Conservation (phyloP, 2,797 vertebrate genomes). For the Cynodonichthys magdalenae region DNA sequence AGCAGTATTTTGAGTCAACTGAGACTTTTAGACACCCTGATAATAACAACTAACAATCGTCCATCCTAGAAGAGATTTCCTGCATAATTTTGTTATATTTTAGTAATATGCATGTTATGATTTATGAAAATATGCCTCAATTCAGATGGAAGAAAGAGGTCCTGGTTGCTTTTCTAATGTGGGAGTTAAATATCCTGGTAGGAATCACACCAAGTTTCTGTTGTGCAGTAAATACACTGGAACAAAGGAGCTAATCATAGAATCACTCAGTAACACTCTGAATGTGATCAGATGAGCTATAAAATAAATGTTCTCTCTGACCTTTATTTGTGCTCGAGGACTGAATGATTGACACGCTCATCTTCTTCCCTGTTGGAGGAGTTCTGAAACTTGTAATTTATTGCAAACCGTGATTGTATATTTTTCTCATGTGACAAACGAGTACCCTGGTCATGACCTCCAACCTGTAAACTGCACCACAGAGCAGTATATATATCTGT, state of each 20-base stretch:
- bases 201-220: no score
- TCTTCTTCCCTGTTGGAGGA: not conserved
- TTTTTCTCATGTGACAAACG: not conserved
- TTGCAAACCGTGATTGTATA: not conserved
- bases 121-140: no score
- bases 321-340: slow-evolving; percentile 4
- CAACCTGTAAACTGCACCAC: not conserved
- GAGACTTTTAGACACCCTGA: no score
- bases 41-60: no score
- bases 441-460: not conserved
- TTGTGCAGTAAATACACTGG: not conserved
- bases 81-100: no score
- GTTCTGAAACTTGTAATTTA: slow-evolving; percentile 1
- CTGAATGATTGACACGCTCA: not conserved
- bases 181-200: no score
- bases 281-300: not conserved
- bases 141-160: no score
- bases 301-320: slow-evolving; percentile 7
- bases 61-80: no score
- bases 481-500: not conserved
- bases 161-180: no score
- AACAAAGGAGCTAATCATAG: not conserved
- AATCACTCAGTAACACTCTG: not conserved
- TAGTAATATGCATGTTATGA: no score
- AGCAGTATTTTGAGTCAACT: no score